phyloP scores from a whole-genome alignment of 2,113 vertebrate genomes.

The Phyllostomus hastatus region DNA sequence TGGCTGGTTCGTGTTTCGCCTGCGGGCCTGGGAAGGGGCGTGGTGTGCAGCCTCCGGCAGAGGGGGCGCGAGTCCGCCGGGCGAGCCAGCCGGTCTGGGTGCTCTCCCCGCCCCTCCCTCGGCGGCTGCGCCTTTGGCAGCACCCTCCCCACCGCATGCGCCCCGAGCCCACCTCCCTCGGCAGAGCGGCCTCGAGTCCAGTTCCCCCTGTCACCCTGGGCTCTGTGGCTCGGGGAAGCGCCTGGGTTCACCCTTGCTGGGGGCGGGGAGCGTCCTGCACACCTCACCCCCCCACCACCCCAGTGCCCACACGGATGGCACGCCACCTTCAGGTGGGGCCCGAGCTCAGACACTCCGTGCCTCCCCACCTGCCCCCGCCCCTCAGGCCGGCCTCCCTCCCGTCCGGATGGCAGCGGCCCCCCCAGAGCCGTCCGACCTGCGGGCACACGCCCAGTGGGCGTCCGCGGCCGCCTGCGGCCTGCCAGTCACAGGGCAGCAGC shows the following conservation, averaged over 20 bases:
- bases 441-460: fast-evolving
- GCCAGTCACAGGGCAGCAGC: not conserved
- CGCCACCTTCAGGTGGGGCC: not conserved
- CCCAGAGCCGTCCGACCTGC: not conserved
- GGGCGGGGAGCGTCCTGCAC: not conserved
- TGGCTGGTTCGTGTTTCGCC: not conserved
- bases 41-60: not conserved
- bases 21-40: not conserved
- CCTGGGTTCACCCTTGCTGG: fast-evolving
- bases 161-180: not conserved
- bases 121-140: not conserved
- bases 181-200: not conserved
- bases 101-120: too few relatives aligned
- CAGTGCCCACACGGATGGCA: not conserved
- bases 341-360: too few relatives aligned
- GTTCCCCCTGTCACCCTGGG: not conserved
- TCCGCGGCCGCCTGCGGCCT: not conserved
- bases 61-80: not conserved
- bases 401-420: not conserved
- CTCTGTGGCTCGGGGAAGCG: not conserved
- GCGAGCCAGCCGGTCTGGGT: not conserved
- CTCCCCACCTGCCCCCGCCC: not conserved
- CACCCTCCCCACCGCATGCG: fast-evolving
- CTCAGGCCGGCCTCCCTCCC: too few relatives aligned
- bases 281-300: too few relatives aligned